Conservation (phyloP, 2,113 vertebrate species). For the Emberiza fucata region DNA sequence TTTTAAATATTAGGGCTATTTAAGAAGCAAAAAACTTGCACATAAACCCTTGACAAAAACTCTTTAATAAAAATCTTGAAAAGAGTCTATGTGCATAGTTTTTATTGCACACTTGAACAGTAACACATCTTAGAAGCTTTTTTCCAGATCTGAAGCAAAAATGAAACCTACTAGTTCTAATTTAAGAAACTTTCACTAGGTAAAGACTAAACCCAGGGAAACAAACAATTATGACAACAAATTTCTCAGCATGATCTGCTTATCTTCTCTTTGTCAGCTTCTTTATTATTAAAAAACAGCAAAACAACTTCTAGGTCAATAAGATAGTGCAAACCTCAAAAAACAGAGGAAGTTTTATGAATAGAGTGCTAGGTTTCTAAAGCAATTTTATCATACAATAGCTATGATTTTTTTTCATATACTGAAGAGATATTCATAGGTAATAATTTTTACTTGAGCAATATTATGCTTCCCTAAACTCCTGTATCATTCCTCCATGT, state of each 20-base stretch:
- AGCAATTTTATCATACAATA: background rate
- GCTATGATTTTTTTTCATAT: background rate
- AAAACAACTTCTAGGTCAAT: background rate
- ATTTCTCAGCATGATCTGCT: background rate
- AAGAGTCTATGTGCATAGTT: background rate
- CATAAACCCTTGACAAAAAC: background rate
- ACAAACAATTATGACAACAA: background rate
- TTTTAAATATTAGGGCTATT: background rate
- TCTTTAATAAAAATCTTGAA: background rate
- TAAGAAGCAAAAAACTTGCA: background rate
- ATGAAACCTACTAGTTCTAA: background rate
- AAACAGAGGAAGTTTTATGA: background rate
- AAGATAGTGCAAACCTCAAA: background rate
- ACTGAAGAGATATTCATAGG: background rate
- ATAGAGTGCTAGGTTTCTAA: background rate
- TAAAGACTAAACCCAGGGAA: background rate
- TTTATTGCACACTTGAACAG: background rate
- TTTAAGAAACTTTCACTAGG: background rate
- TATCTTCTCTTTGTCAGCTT: background rate
- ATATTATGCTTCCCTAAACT: background rate
- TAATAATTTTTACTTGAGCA: background rate
- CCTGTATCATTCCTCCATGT: background rate
- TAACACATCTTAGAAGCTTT: background rate
- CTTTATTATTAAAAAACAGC: background rate
- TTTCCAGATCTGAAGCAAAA: background rate